Percentiles rank a stretch among this genome's conserved stretches.
These are phyloP conservation scores for Morone saxatilis DNA, from an alignment of 2,113 vertebrate genomes.

Conservation along the genomic window DNA sequence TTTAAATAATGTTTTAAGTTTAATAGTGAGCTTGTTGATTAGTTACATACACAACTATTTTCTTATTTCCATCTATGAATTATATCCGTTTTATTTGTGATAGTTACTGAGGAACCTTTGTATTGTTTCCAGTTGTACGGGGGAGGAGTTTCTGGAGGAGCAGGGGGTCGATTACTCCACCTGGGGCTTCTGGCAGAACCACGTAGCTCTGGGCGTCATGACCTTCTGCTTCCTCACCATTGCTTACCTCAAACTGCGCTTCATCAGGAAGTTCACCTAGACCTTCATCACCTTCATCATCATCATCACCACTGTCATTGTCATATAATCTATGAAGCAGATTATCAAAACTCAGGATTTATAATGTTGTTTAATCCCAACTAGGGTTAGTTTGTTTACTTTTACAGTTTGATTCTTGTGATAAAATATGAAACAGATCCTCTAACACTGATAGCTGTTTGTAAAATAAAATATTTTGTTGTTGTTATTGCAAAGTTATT, in stretches of 20 bases:
- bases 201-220: slow-evolving; percentile 89
- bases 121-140: slow-evolving; percentile 80
- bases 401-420: background rate
- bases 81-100: no score
- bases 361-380: no score
- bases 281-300: background rate
- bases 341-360: background rate
- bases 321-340: background rate
- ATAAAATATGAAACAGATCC: background rate
- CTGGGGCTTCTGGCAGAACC: slow-evolving; percentile 94
- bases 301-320: background rate
- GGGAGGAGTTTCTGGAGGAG: slow-evolving; percentile 80
- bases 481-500: background rate
- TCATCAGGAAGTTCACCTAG: slow-evolving; percentile 93
- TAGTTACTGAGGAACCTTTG: background rate
- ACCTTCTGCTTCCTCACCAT: slow-evolving; percentile 87
- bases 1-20: no score
- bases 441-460: background rate
- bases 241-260: slow-evolving; percentile 89
- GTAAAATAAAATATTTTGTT: background rate
- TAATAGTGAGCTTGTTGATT: no score
- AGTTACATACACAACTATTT: no score
- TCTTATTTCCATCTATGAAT: no score
- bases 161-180: slow-evolving; percentile 86
- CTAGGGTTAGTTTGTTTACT: background rate